Percentiles rank a stretch among this genome's conserved stretches.
Evolutionary conservation across 2,797 vertebrate genomes (phyloP).

Genomic region (Triplophysa bombifrons): DNA sequence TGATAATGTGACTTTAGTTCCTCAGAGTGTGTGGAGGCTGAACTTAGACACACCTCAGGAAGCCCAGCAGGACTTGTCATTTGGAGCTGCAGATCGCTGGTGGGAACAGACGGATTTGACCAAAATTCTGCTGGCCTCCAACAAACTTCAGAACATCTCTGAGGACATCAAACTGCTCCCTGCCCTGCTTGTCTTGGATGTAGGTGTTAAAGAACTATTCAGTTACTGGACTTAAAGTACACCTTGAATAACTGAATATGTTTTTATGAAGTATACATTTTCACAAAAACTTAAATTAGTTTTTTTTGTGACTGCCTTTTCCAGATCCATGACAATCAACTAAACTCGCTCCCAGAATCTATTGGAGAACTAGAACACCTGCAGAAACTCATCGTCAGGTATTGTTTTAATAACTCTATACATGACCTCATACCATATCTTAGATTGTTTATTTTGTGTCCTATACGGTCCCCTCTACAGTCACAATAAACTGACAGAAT

Average conservation of each 20-base stretch:
- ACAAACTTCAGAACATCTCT: conserved; percentile 84
- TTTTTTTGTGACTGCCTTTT: conserved; percentile 11
- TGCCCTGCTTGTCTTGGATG: conserved; percentile 86
- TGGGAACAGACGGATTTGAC: conserved; percentile 95
- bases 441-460: not conserved
- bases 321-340: conserved; percentile 93
- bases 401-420: conserved; percentile 10
- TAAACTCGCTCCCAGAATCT: conserved; percentile 82
- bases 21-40: conserved; percentile 88
- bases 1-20: conserved; percentile 74
- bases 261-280: too few relatives aligned
- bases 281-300: too few relatives aligned
- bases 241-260: too few relatives aligned
- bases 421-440: not conserved
- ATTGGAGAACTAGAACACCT: conserved; percentile 87
- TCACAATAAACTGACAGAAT: conserved; percentile 81
- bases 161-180: conserved; percentile 87
- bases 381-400: conserved; percentile 91
- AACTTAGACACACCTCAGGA: conserved; percentile 89
- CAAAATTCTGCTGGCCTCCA: conserved; percentile 91
- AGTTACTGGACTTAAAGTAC: not conserved
- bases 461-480: conserved; percentile 63
- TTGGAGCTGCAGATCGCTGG: conserved; percentile 85
- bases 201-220: conserved; percentile 69
- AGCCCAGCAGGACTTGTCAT: conserved; percentile 81